Conservation (phyloP, 2,113 vertebrate species). For the Planiliza haematocheilus region DNA sequence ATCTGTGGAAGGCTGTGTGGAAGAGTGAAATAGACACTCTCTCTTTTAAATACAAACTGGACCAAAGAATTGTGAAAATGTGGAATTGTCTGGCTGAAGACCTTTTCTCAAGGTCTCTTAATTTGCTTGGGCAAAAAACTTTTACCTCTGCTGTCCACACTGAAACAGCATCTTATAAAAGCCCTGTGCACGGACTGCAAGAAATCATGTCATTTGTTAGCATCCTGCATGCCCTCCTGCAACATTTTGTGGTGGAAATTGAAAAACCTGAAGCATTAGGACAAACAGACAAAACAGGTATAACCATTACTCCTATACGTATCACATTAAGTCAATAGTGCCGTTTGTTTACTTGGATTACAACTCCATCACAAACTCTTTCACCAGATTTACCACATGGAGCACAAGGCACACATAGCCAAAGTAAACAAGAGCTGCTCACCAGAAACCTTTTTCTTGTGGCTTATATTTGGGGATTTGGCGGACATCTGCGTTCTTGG, state of each 20-base stretch:
- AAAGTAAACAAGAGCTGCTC: conserved; percentile 48
- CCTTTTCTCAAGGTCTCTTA: conserved; percentile 80
- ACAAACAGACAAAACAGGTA: conserved; percentile 58
- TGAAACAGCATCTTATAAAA: conserved; percentile 39
- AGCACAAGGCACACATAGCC: conserved; percentile 1
- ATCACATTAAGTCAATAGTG: neutral
- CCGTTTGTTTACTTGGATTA: neutral
- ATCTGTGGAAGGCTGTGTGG: conserved; percentile 85
- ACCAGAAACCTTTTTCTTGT: conserved; percentile 83
- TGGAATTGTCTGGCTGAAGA: conserved; percentile 82
- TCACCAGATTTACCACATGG: conserved; percentile 15
- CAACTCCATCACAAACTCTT: neutral
- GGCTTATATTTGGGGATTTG: conserved; percentile 89
- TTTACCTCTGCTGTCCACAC: conserved; percentile 68
- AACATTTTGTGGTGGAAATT: conserved; percentile 61
- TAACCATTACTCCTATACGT: neutral
- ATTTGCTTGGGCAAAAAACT: conserved; percentile 72
- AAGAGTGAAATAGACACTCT: conserved; percentile 78
- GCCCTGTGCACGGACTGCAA: conserved; percentile 71
- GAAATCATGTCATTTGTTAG: conserved; percentile 84
- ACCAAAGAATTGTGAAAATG: conserved; percentile 65
- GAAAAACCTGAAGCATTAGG: conserved; percentile 20
- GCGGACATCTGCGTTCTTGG: conserved; percentile 86
- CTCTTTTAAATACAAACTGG: conserved; percentile 70
- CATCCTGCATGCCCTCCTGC: conserved; percentile 83